A percentile compares a stretch with the other conserved stretches of the same genome.
phyloP scores from a whole-genome alignment of 1,140 invertebrate species.

The Drosophila quadrilineata region DNA sequence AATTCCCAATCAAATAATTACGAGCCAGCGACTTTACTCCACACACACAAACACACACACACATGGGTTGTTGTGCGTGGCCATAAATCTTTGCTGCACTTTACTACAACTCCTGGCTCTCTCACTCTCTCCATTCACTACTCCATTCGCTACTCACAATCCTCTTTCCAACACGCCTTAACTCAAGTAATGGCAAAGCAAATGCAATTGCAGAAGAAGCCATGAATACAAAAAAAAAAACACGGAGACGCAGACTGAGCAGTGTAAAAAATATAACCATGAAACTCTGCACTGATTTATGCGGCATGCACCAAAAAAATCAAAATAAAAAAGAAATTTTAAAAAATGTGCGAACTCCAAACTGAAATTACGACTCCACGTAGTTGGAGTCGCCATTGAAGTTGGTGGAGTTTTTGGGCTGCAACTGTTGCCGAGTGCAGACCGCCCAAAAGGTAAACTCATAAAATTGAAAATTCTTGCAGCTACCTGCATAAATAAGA shows the following conservation, averaged over 20 bases:
- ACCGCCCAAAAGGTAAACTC: constrained; percentile 50
- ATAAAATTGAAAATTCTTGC: constrained; percentile 64
- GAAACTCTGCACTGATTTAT: constrained; percentile 55
- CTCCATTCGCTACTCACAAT: constrained; percentile 23
- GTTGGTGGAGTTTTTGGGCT: constrained; percentile 10
- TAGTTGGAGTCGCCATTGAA: too few relatives aligned
- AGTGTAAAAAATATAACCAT: constrained; percentile 1
- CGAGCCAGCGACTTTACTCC: constrained; percentile 33
- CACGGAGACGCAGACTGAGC: not conserved
- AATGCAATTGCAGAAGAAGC: constrained; percentile 40
- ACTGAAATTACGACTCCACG: constrained; percentile 31
- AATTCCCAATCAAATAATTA: constrained; percentile 62
- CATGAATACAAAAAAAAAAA: not conserved
- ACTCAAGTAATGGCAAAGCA: constrained; percentile 43
- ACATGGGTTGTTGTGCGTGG: constrained; percentile 22
- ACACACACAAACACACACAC: not conserved
- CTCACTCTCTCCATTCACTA: not conserved
- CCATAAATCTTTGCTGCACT: constrained; percentile 45
- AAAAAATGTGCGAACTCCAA: constrained; percentile 46
- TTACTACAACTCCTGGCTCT: constrained; percentile 2
- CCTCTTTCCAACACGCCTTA: constrained; percentile 34
- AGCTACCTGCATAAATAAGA: constrained; percentile 38
- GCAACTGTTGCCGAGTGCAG: constrained; percentile 16
- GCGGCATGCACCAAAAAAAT: too few relatives aligned
- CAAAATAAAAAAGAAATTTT: too few relatives aligned